phyloP scores from a whole-genome alignment of 2,888 invertebrate genomes.

The Toxonevra muliebris region DNA sequence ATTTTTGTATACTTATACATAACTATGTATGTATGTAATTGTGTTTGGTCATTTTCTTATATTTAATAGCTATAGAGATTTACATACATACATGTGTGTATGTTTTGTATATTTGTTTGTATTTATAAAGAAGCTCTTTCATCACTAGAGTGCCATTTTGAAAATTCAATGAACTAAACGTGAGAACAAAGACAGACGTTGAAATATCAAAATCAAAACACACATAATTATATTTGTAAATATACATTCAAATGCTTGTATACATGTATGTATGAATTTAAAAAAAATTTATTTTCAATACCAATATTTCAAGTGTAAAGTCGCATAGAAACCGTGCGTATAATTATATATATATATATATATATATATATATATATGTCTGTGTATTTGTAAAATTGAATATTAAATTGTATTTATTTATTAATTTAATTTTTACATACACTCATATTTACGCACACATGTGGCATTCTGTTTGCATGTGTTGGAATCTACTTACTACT shows the following conservation, averaged over 20 bases:
- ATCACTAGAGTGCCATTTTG: too few relatives aligned
- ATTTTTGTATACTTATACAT: too few relatives aligned
- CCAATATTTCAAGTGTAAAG: constrained; percentile 31
- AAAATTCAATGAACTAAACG: too few relatives aligned
- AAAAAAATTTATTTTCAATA: constrained; percentile 35
- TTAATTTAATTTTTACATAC: too few relatives aligned
- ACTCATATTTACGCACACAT: not conserved
- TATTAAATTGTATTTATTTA: too few relatives aligned
- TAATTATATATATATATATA: not conserved
- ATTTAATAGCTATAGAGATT: not conserved
- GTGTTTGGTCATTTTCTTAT: not conserved
- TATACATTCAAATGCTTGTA: too few relatives aligned
- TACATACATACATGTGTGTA: constrained; percentile 4
- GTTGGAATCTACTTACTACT: too few relatives aligned
- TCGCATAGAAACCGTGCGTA: constrained; percentile 6
- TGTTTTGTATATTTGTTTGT: not conserved
- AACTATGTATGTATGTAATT: constrained; percentile 16
- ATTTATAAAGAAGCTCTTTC: not conserved
- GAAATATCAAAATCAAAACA: too few relatives aligned
- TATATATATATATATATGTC: not conserved
- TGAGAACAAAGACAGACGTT: too few relatives aligned
- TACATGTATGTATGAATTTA: not conserved
- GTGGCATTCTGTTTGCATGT: not conserved
- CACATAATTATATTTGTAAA: too few relatives aligned
- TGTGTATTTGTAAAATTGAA: not conserved